Percentiles rank a stretch among this genome's conserved stretches.
phyloP scores from a whole-genome alignment of 1,140 invertebrate species.

The Atta texana region DNA sequence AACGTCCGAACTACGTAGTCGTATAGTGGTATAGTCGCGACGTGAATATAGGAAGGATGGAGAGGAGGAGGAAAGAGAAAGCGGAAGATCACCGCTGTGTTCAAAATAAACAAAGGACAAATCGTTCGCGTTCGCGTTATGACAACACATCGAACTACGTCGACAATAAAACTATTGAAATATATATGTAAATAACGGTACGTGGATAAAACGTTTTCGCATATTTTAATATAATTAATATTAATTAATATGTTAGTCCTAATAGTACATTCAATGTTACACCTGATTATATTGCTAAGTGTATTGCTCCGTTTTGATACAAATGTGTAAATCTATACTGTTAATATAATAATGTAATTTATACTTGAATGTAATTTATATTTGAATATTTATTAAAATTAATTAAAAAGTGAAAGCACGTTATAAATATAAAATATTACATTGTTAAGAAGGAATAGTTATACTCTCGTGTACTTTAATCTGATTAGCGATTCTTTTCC shows the following conservation, averaged over 20 bases:
- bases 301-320: background rate
- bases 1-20: too few relatives aligned
- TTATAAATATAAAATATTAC: too few relatives aligned
- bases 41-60: background rate
- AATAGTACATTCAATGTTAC: background rate
- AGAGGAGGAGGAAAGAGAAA: too few relatives aligned
- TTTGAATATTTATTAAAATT: background rate
- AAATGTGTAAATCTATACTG: background rate
- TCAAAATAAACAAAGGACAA: slow-evolving; percentile 7
- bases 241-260: background rate
- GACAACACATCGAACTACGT: background rate
- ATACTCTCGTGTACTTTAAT: too few relatives aligned
- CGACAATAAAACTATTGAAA: background rate
- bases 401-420: background rate
- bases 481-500: background rate
- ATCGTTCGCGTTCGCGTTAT: background rate
- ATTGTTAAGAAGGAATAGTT: background rate
- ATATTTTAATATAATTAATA: background rate
- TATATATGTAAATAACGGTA: background rate
- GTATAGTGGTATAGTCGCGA: too few relatives aligned
- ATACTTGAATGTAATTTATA: background rate
- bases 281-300: background rate
- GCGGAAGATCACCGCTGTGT: background rate
- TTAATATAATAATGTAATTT: background rate
- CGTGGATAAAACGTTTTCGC: background rate